Evolutionary conservation across 1,140 invertebrate genomes (phyloP), one percentile per base, ranked within the genome.

Genomic region (Procambarus clarkii): DNA sequence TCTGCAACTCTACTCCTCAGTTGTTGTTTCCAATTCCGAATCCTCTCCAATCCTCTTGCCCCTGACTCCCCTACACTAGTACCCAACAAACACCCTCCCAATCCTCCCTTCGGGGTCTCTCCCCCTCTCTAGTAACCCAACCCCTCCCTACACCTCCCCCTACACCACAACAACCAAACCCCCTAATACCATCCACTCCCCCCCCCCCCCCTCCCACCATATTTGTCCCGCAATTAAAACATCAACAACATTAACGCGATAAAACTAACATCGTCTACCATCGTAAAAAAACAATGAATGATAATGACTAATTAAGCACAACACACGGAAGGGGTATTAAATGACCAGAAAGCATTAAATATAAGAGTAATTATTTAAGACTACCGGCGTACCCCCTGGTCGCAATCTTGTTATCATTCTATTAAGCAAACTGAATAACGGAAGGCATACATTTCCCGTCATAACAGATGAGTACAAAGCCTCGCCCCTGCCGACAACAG

Each of bases 351-450:
- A 69, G 74, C 69, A 71, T 85, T 69, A 48, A 71, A 71, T 85
- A 46, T 85, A 46, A 85, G 24, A 69, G 69, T 60, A 85, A 24
- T 21, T 5, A n/a, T 71, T 48, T 69, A 69, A 85, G 46, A 48
- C 34, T 45, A 74, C 69, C 46, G 46, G 34, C 34, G 69, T 54
- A 48, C 3, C 0, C 71, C 24, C 15, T 48, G 50, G 76, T 77
- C 81, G 18, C 74, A 90, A 90, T 90, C 74, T 77, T 90, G 88
- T 90, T 90, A 90, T 90, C 88, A 54, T 90, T 90, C 88, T 90
- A 90, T 90, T 84, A 90, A 77, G 69, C 88, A 77, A 54, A 88
- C 64, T 74, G 80, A 89, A 83, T 74, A 46, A 46, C 64, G n/a
- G 60, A 50, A 54, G 48, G 45, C 54, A 83, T 77, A 84, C 64